A percentile compares a stretch with the other conserved stretches of the same genome.
Conservation (phyloP, 2,113 vertebrate species). For the Xyrauchen texanus region DNA sequence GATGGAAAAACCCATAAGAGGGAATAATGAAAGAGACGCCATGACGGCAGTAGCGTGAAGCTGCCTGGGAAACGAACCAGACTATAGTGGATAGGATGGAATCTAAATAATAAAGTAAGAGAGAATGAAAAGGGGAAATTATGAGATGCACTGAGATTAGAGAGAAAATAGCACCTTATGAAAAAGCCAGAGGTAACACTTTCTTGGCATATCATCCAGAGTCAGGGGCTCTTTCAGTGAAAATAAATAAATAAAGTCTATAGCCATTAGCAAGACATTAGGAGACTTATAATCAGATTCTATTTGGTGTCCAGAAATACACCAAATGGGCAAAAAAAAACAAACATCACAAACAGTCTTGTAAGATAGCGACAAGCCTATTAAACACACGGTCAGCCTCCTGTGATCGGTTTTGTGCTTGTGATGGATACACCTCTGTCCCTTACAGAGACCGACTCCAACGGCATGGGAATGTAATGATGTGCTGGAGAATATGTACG, state of each 20-base stretch:
- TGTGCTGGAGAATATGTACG: conserved; percentile 28
- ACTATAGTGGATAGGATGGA: too few species aligned
- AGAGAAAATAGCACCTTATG: not conserved
- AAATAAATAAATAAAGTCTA: too few species aligned
- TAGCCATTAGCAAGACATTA: conserved; percentile 39
- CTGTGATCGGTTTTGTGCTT: conserved; percentile 10
- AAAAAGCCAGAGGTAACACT: not conserved
- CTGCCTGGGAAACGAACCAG: too few species aligned
- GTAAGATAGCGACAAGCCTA: not conserved
- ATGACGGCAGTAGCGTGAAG: too few species aligned
- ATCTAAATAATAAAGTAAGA: not conserved
- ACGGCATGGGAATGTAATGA: not conserved
- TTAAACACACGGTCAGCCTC: conserved; percentile 22
- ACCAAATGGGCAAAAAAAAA: not conserved
- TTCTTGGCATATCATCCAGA: conserved; percentile 6
- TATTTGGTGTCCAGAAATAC: conserved; percentile 11
- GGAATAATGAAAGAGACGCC: not conserved
- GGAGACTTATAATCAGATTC: conserved; percentile 29
- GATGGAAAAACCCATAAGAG: not conserved
- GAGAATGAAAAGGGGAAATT: not conserved
- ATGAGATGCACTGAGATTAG: not conserved
- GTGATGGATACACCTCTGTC: conserved; percentile 17
- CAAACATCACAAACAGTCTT: not conserved
- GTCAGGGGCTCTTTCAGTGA: conserved; percentile 8
- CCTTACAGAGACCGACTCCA: conserved; percentile 5